These are phyloP conservation scores for Arctopsyche grandis DNA, from an alignment of 1,140 invertebrate genomes.

Conservation along the genomic window DNA sequence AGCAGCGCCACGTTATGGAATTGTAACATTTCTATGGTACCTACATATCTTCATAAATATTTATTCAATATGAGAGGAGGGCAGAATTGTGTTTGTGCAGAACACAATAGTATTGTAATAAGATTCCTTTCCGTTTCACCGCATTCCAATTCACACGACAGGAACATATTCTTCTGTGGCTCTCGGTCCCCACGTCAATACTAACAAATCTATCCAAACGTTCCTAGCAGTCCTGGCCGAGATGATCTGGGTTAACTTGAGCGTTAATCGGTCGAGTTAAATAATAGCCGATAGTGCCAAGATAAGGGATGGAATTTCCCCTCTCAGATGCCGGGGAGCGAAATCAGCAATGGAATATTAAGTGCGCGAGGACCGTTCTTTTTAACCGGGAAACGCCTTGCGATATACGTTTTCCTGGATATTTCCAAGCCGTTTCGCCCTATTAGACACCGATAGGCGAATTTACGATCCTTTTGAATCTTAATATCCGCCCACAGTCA, in stretches of 20 bases:
- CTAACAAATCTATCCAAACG: constrained; percentile 1
- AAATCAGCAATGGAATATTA: constrained; percentile 41
- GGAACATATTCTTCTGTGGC: not conserved
- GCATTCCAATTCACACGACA: constrained; percentile 4
- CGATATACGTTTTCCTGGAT: constrained; percentile 12
- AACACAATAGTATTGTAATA: constrained; percentile 10
- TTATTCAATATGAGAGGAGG: not conserved
- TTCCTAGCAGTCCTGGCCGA: not conserved
- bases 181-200: not conserved
- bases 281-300: constrained; percentile 42
- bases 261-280: constrained; percentile 45
- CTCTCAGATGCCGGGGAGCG: not conserved
- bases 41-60: not conserved
- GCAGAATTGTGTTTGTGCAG: too few relatives aligned
- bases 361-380: constrained; percentile 8
- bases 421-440: constrained; percentile 8
- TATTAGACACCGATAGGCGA: constrained; percentile 3
- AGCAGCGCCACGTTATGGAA: too few relatives aligned
- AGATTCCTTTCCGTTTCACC: not conserved
- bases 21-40: too few relatives aligned
- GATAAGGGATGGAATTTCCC: constrained; percentile 40
- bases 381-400: not conserved
- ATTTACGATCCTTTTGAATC: constrained; percentile 12
- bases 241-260: constrained; percentile 38
- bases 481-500: not conserved